Conservation (phyloP, 1,140 invertebrate species). For the Streblospio benedicti region DNA sequence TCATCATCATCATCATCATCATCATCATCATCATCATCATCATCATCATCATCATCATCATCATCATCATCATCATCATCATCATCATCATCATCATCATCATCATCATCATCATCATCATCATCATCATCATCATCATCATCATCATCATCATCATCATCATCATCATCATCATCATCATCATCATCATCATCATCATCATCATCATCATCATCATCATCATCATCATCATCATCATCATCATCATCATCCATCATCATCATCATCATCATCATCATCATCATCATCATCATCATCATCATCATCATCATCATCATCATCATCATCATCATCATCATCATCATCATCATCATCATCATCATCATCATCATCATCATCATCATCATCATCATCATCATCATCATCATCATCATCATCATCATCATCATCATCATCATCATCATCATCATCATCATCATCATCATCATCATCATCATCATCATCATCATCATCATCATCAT, state of each 20-base stretch:
- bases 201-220: conserved; percentile 8
- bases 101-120: conserved; percentile 1
- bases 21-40: conserved; percentile 17
- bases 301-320: conserved; percentile 25
- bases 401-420: conserved; percentile 19
- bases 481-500: conserved; percentile 12
- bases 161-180: background rate
- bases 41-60: conserved; percentile 11
- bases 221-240: background rate
- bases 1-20: conserved; percentile 17
- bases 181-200: conserved; percentile 10
- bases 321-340: conserved; percentile 10
- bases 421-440: conserved; percentile 11
- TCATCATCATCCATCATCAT: too few species aligned
- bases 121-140: background rate
- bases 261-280: background rate
- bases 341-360: conserved; percentile 7
- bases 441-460: conserved; percentile 13
- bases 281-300: conserved; percentile 20
- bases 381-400: conserved; percentile 21
- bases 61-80: background rate
- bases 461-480: conserved; percentile 16
- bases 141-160: conserved; percentile 1
- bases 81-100: conserved; percentile 9
- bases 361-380: conserved; percentile 20